These are phyloP conservation scores for Xestia rhomboidea DNA, from an alignment of 2,888 invertebrate genomes.

Conservation along the genomic window DNA sequence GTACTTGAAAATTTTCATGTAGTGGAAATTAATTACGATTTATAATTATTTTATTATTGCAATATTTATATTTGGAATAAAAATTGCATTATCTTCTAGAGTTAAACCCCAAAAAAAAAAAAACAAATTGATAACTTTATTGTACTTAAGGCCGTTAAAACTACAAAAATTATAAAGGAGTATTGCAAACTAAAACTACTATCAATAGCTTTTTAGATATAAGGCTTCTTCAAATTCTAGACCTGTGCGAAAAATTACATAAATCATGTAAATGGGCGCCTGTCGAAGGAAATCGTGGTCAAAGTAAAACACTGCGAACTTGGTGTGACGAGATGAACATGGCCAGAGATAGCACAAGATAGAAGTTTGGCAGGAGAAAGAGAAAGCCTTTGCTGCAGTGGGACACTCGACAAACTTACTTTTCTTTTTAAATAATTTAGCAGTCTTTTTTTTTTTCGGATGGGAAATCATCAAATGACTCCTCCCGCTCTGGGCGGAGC, in stretches of 20 bases:
- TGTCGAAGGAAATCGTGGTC: not conserved
- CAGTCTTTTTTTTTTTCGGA: too few species aligned
- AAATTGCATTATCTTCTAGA: not conserved
- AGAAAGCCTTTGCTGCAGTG: too few species aligned
- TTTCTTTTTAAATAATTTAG: too few species aligned
- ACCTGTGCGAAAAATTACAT: too few species aligned
- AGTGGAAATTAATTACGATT: constrained; percentile 5
- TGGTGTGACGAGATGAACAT: too few species aligned
- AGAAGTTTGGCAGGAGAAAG: too few species aligned
- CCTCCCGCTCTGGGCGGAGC: too few species aligned
- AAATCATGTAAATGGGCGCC: not conserved
- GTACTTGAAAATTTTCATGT: constrained; percentile 10
- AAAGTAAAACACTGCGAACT: too few species aligned
- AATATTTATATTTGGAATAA: constrained; percentile 5
- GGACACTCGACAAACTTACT: too few species aligned
- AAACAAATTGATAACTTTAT: not conserved
- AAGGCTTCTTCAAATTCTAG: not conserved
- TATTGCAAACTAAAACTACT: not conserved
- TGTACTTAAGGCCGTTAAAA: not conserved
- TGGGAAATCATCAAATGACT: too few species aligned
- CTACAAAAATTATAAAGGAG: not conserved
- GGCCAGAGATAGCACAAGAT: too few species aligned
- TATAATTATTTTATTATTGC: not conserved
- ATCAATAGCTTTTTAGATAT: not conserved
- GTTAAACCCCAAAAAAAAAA: not conserved